Evolutionary conservation across 2,888 invertebrate genomes (phyloP), one percentile per base, ranked within the genome.

Genomic region (Clostera curtula): DNA sequence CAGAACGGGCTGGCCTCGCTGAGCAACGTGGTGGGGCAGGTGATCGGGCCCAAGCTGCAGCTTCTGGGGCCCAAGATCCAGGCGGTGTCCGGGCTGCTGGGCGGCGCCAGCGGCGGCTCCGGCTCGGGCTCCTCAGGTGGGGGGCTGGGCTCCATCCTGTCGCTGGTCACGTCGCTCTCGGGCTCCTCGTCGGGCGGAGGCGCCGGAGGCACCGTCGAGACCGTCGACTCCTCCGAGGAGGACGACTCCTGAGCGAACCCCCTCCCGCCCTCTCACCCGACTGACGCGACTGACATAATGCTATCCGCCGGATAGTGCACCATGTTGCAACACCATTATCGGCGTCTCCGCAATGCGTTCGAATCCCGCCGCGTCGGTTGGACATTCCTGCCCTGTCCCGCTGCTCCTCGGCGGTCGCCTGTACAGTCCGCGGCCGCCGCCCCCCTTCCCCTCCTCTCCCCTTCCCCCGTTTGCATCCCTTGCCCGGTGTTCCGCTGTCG

Each of bases 21-120:
- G 33, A 88, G 87, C 37, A 86, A 88, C 11, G 74, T 91, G 28
- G 85, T 93, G 43, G 87, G 89, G 0, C 89, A 90, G 38, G 89
- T 91, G 20, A 86, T 93, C 31, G 89, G 90, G 24, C 88, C 90
- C 10, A 90, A 91, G 53, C 83, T 93, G 26, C 89, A 89, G 45
- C 75, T 90, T 9, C 83, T 92, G 22, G 89, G 90, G 18, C 88
- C 87, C 47, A 87, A 89, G 71, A 77, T 91, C 43, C 85, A 88
- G 64, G 64, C 86, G 41, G 69, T 73, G 59, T 74, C 86, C 25
- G 85, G 87, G 1, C 57, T 87, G 28, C 60, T 85, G 34, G 87
- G 89, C 24, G 88, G 87, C 11, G 54, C 85, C 2, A 72, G 82
- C 11, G 87, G 88, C 31, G 87, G 88, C 25, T 62, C 88, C 35